Evolutionary conservation across 64 coral and sea anemone species (phyloP).

Genomic region (Cladopsammia gracilis): DNA sequence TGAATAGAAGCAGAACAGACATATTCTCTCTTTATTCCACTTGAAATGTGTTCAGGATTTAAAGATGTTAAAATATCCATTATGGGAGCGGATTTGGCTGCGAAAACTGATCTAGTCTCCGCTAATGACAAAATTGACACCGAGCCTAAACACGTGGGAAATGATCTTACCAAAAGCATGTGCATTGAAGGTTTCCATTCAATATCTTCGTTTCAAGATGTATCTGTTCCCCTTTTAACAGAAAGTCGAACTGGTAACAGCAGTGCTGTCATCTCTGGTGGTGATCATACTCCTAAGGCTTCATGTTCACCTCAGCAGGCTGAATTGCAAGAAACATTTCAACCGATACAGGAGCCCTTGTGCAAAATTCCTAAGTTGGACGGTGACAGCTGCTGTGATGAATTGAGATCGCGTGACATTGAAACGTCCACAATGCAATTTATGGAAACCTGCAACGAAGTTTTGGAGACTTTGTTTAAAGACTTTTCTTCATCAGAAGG

Average conservation of each 20-base stretch:
- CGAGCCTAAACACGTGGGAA: not conserved
- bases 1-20: no score
- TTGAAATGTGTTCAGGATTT: not conserved
- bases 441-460: not conserved
- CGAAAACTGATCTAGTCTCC: not conserved
- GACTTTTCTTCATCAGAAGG: not conserved
- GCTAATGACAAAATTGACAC: not conserved
- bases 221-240: not conserved
- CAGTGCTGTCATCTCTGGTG: not conserved
- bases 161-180: not conserved
- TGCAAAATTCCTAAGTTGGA: not conserved
- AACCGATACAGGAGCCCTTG: not conserved
- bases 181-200: not conserved
- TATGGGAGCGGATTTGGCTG: not conserved
- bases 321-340: not conserved
- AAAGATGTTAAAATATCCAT: not conserved
- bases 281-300: not conserved
- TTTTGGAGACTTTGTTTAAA: not conserved
- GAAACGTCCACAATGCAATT: not conserved
- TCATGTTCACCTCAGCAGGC: not conserved
- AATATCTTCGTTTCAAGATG: not conserved
- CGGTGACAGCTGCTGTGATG: not conserved
- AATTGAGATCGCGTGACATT: not conserved
- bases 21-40: not conserved
- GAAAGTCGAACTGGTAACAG: not conserved